Conservation (phyloP, 2,888 invertebrate species). For the Litoditis marina region DNA sequence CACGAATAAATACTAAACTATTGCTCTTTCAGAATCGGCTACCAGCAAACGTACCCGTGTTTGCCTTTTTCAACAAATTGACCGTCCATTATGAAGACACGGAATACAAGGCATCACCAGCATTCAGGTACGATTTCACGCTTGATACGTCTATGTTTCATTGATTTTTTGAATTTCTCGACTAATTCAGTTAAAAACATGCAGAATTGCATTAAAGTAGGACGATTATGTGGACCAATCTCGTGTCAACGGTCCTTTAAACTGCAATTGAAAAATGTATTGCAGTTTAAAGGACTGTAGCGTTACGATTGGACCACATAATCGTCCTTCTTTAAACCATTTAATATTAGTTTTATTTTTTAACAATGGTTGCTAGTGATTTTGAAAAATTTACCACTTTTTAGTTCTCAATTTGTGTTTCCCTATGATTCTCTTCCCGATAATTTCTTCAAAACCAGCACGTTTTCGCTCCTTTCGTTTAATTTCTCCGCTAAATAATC, state of each 20-base stretch:
- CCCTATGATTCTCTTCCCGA: too few species aligned
- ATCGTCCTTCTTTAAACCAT: too few species aligned
- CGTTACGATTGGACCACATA: too few species aligned
- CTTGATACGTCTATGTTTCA: background rate
- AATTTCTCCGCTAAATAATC: too few species aligned
- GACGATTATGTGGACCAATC: background rate
- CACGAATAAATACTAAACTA: too few species aligned
- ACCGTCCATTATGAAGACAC: constrained; percentile 3
- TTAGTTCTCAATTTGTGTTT: too few species aligned
- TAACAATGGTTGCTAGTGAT: too few species aligned
- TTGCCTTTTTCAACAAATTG: constrained; percentile 8
- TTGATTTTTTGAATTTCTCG: too few species aligned
- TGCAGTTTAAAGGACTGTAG: too few species aligned
- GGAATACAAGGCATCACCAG: constrained; percentile 13
- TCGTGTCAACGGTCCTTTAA: background rate
- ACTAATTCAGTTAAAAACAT: too few species aligned
- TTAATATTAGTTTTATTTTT: too few species aligned
- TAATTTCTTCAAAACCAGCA: background rate
- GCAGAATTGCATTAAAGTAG: background rate
- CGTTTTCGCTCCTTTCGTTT: background rate
- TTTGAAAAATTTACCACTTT: too few species aligned
- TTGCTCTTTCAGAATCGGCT: constrained; percentile 1
- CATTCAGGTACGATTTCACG: constrained; percentile 2
- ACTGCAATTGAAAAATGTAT: constrained; percentile 2
- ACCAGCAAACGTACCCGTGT: constrained; percentile 1